phyloP scores from a whole-genome alignment of 2,113 vertebrate genomes.

The Sylvilagus bachmani region DNA sequence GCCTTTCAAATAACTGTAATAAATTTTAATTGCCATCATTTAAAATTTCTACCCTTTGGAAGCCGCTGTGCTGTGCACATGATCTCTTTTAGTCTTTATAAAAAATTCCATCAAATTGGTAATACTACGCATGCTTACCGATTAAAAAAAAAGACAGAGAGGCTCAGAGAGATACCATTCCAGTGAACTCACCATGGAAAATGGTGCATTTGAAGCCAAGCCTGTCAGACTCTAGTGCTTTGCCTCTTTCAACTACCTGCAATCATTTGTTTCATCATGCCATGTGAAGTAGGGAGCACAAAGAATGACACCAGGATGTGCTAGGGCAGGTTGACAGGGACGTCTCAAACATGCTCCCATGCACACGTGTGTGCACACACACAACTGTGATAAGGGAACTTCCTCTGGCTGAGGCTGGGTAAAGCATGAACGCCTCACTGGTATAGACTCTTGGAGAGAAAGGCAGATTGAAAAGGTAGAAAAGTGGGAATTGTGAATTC shows the following conservation, averaged over 20 bases:
- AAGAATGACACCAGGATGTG: not conserved
- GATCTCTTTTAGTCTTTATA: not conserved
- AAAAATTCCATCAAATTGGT: not conserved
- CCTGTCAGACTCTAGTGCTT: not conserved
- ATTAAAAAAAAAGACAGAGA: not conserved
- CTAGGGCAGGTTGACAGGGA: not conserved
- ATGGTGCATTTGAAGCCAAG: conserved; percentile 16
- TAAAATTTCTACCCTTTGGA: not conserved
- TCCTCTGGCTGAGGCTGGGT: not conserved
- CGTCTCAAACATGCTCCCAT: too few species aligned
- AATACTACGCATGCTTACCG: not conserved
- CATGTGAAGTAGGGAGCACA: not conserved
- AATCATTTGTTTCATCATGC: not conserved
- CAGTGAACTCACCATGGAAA: not conserved
- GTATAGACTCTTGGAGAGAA: not conserved
- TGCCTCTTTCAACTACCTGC: not conserved
- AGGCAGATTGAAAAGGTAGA: not conserved
- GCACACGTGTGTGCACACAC: not conserved
- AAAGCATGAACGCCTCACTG: conserved; percentile 20
- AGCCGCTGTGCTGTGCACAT: not conserved
- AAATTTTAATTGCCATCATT: not conserved
- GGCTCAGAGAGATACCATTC: not conserved
- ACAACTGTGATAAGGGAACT: not conserved
- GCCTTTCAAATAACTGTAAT: too few species aligned
- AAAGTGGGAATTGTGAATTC: conserved; percentile 60